Evolutionary conservation across 2,113 vertebrate genomes (phyloP).

Genomic region (Gnathonemus longibarbis): DNA sequence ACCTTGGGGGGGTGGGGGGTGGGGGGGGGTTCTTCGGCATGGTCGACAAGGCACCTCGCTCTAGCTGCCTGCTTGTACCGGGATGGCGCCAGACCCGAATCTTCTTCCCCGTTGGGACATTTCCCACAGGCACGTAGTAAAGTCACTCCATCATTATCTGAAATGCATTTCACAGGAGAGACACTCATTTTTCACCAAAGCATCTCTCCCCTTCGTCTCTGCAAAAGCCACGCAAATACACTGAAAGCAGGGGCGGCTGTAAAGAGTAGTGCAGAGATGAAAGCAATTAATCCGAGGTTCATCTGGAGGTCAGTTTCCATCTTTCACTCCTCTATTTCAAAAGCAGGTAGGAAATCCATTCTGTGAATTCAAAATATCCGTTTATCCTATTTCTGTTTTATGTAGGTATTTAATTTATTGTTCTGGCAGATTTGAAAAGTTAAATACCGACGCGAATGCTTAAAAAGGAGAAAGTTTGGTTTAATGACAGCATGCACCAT

Average conservation of each 20-base stretch:
- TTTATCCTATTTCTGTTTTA: not conserved
- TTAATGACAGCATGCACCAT: too few relatives aligned
- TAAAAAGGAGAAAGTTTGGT: not conserved
- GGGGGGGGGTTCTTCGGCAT: not conserved
- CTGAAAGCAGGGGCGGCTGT: not conserved
- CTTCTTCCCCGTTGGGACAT: not conserved
- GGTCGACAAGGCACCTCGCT: not conserved
- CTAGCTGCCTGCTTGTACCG: not conserved
- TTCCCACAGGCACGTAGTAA: not conserved
- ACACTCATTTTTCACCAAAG: not conserved
- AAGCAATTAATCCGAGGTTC: not conserved
- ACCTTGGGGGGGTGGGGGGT: not conserved
- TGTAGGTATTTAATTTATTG: not conserved
- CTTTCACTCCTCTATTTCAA: not conserved
- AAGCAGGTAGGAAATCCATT: not conserved
- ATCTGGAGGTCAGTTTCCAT: not conserved
- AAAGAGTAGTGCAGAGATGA: not conserved
- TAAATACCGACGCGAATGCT: not conserved
- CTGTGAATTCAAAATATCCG: not conserved
- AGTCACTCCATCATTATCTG: not conserved
- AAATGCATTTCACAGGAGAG: not conserved
- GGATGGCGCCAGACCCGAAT: not conserved
- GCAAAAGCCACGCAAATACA: not conserved
- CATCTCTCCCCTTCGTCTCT: not conserved
- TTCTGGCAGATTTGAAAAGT: not conserved